Percentiles rank a stretch among this genome's conserved stretches.
These are phyloP conservation scores for Phragmatobia fuliginosa DNA, from an alignment of 2,888 invertebrate species.

Conservation along the genomic window DNA sequence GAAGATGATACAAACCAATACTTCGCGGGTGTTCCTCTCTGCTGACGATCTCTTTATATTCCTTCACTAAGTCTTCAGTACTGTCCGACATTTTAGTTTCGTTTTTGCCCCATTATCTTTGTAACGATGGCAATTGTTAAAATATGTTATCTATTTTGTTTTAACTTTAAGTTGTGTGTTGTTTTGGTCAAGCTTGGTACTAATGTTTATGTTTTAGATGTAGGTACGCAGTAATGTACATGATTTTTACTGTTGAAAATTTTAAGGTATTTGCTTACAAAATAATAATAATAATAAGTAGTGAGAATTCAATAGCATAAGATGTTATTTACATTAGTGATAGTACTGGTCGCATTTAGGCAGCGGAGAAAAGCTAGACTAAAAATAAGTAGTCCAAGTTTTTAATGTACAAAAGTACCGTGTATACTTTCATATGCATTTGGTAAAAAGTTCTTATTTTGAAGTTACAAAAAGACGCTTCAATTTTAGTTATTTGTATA, in stretches of 20 bases:
- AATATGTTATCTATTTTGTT: background rate
- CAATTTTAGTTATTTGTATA: no score
- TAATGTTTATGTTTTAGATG: background rate
- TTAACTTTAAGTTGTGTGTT: constrained; percentile 2
- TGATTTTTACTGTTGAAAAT: background rate
- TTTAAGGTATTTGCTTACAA: background rate
- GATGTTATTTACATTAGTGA: background rate
- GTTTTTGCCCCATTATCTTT: constrained; percentile 52
- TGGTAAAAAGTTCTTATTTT: no score
- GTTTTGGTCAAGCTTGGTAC: constrained; percentile 5
- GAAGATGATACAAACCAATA: constrained; percentile 70
- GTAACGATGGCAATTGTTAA: constrained; percentile 17
- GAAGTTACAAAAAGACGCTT: no score
- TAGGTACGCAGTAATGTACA: background rate
- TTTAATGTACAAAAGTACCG: no score
- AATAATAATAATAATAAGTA: background rate
- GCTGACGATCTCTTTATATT: constrained; percentile 69
- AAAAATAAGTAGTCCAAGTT: no score
- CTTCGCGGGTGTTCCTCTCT: constrained; percentile 67
- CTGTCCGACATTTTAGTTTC: constrained; percentile 71
- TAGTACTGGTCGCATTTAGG: no score
- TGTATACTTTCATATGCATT: no score
- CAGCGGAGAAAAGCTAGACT: no score
- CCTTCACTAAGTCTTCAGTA: constrained; percentile 65
- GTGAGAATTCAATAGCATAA: background rate